A percentile compares a stretch with the other conserved stretches of the same genome.
Evolutionary conservation across 1,140 invertebrate genomes (phyloP).

Genomic region (fruit fly (Drosophila melanogaster)): Release_6_plus_ISO1_MT NT_033779.5:2472001-2472500

Average conservation of each 20-base stretch:
- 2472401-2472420: constrained; percentile 64
- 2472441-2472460: constrained; percentile 81
- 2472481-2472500: constrained; percentile 54
- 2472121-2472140: constrained; percentile 34
- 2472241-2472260: constrained; percentile 46
- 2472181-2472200: constrained; percentile 39
- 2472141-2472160: constrained; percentile 52
- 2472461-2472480: constrained; percentile 59
- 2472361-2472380: constrained; percentile 69
- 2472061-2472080: constrained; percentile 36
- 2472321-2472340: constrained; percentile 67
- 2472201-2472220: constrained; percentile 57
- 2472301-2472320: constrained; percentile 82
- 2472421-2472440: constrained; percentile 78
- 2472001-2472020: constrained; percentile 73
- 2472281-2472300: constrained; percentile 83
- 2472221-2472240: constrained; percentile 48
- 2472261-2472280: constrained; percentile 79
- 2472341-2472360: constrained; percentile 27
- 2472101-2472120: constrained; percentile 28
- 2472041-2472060: constrained; percentile 58
- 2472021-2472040: constrained; percentile 75
- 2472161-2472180: constrained; percentile 38
- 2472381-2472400: constrained; percentile 32
- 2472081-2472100: constrained; percentile 40